Evolutionary conservation across 2,888 invertebrate species (phyloP), one percentile per base, ranked within the genome.

Genomic region (Eurytoma adleriae): DNA sequence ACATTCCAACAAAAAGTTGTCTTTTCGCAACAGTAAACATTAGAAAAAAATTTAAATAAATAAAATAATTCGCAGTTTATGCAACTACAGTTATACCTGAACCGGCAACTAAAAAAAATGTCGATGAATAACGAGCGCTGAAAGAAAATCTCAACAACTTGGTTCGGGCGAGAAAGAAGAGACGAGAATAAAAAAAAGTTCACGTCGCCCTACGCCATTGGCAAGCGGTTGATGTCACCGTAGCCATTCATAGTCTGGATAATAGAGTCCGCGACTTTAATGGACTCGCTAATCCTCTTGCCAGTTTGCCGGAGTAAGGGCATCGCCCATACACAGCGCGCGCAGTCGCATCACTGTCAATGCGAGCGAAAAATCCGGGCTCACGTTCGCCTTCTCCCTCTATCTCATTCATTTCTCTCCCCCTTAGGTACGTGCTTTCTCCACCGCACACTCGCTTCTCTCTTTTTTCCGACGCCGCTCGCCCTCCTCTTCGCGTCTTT

Each of bases 181-280:
- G 54, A 27, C 13, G 52, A 57, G 40, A 54, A 56, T 77, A 68
- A 80, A 80, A 78, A 82, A 78, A 82, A 80, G 80, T 82, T 78
- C 78, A 76, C 71, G 75, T 80, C 80, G 78, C 80, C 80, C 82
- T 82, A 78, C 71, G 75, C 64, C 61, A 71, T 13, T 54, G 14
- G 48, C 70, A 71, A 85, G 86, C 90, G 88, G 89, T 90, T 89
- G 89, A 90, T 90, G 90, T 90, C 90, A 89, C 87, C 87, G 86
- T 88, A 84, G 84, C 85, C 87, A 87, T 88, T 87, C 89, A 74
- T 77, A 70, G 79, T 85, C 84, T 84, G 89, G 88, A 90, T 90
- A 91, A 91, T 90, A 90, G 90, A 91, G 90, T 90, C 89, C 90
- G 90, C 90, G 90, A 91, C 90, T 91, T 91, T 91, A 91, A 91